phyloP scores from a whole-genome alignment of 2,113 vertebrate species.

The Platycercus adscitus region DNA sequence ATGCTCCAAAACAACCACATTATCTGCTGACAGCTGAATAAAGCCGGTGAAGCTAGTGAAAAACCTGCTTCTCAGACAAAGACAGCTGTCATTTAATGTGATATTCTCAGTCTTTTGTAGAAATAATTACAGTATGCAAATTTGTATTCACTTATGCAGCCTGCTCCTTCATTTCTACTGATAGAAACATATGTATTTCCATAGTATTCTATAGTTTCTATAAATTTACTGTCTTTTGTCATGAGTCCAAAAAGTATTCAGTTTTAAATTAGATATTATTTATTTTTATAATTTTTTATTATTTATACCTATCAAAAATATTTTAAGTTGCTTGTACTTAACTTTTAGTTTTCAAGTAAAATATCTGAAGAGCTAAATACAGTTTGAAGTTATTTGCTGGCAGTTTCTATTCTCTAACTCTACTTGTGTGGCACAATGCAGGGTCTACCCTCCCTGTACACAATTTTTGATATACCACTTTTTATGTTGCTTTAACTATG shows the following conservation, averaged over 20 bases:
- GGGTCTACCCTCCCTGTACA: background rate
- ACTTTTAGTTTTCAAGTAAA: background rate
- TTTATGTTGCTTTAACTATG: background rate
- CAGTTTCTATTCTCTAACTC: background rate
- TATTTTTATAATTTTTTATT: background rate
- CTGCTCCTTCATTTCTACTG: background rate
- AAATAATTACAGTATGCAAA: constrained; percentile 27
- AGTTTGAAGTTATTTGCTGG: background rate
- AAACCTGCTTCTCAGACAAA: background rate
- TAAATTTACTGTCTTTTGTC: background rate
- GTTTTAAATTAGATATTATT: background rate
- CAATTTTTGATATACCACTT: background rate
- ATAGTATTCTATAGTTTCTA: background rate
- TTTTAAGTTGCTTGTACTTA: background rate
- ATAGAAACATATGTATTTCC: background rate
- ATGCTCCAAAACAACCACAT: background rate
- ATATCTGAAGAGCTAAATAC: background rate
- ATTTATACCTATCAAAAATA: background rate
- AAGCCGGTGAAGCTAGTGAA: background rate
- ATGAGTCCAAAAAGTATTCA: background rate
- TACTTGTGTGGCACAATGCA: background rate
- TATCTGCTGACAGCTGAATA: background rate
- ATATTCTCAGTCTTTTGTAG: background rate
- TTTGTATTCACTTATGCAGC: background rate
- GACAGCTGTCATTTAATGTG: constrained; percentile 12